phyloP scores from a whole-genome alignment of 1,140 invertebrate species.

The Drosophila sp. region DNA sequence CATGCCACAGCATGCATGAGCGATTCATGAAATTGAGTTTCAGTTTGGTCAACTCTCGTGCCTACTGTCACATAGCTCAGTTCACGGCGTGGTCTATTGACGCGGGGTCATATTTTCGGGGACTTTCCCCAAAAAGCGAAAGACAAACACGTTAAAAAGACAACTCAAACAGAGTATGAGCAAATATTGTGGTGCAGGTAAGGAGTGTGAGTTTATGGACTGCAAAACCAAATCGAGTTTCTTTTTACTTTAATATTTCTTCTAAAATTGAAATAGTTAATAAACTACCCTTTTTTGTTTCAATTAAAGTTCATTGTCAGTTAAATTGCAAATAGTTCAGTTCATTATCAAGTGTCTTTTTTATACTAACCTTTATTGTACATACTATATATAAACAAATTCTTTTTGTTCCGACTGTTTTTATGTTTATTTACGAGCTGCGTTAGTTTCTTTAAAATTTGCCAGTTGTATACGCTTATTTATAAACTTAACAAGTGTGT shows the following conservation, averaged over 20 bases:
- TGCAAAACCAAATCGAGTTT: neutral
- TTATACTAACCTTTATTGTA: too few relatives aligned
- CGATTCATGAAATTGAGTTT: slow-evolving; percentile 63
- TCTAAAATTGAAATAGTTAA: too few relatives aligned
- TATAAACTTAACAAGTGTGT: neutral
- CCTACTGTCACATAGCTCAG: slow-evolving; percentile 1
- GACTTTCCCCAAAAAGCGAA: neutral
- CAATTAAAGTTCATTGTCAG: too few relatives aligned
- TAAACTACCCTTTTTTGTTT: too few relatives aligned
- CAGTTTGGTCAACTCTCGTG: slow-evolving; percentile 54
- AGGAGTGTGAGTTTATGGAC: neutral
- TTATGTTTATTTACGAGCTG: too few relatives aligned
- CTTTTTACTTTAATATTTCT: too few relatives aligned
- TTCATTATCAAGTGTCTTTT: too few relatives aligned
- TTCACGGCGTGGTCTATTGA: slow-evolving; percentile 21
- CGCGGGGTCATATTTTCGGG: slow-evolving; percentile 12
- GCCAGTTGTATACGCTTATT: neutral
- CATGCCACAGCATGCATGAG: slow-evolving; percentile 59
- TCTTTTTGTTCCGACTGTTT: too few relatives aligned
- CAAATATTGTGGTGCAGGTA: too few relatives aligned
- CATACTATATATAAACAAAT: too few relatives aligned
- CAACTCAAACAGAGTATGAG: neutral
- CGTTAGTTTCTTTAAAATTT: too few relatives aligned
- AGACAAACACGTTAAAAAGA: neutral
- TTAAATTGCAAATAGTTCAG: too few relatives aligned